phyloP scores from a whole-genome alignment of 2,113 vertebrate genomes.

The Oryzias melastigma region DNA sequence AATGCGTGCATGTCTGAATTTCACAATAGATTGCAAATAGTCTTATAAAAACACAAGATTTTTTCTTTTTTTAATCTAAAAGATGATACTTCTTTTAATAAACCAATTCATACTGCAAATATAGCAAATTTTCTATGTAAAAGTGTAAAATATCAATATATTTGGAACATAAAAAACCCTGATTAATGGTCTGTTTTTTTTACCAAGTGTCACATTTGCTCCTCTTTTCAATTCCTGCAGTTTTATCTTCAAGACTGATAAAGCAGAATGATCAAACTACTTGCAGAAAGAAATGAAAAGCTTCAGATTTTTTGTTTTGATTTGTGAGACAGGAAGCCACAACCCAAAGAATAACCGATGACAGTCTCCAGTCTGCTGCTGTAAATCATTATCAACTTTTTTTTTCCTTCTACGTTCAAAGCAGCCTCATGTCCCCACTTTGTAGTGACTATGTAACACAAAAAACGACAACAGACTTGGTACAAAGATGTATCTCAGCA shows the following conservation, averaged over 20 bases:
- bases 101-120: constrained; percentile 28
- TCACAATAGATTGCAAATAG: neutral
- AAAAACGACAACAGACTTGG: constrained; percentile 16
- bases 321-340: constrained; percentile 62
- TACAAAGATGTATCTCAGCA: constrained; percentile 42
- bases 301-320: constrained; percentile 68
- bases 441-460: constrained; percentile 39
- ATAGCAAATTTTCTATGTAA: constrained; percentile 50
- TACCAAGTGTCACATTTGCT: constrained; percentile 55
- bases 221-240: constrained; percentile 33
- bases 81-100: constrained; percentile 14
- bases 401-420: constrained; percentile 56
- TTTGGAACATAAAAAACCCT: constrained; percentile 55
- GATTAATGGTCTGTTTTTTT: constrained; percentile 36
- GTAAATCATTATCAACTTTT: constrained; percentile 61
- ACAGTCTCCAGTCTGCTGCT: constrained; percentile 51
- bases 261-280: constrained; percentile 70
- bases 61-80: constrained; percentile 7
- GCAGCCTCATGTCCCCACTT: constrained; percentile 56
- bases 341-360: constrained; percentile 53
- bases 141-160: constrained; percentile 39
- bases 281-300: constrained; percentile 62
- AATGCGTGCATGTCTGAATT: neutral
- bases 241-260: constrained; percentile 63
- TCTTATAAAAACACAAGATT: neutral